phyloP scores from a whole-genome alignment of 2,113 vertebrate species.

The Psittacara wagleri region DNA sequence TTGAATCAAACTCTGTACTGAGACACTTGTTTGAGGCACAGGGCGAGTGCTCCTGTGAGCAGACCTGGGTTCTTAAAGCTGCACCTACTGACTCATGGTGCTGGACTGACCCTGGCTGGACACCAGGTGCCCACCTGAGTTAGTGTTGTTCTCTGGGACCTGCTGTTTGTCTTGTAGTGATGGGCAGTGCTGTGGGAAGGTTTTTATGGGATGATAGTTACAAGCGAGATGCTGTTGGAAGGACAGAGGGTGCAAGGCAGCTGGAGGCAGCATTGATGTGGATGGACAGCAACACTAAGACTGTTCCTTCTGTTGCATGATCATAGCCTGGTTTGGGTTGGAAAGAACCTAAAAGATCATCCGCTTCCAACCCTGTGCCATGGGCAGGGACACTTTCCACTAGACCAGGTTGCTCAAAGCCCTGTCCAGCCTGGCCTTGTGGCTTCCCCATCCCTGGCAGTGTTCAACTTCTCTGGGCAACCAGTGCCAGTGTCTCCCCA shows the following conservation, averaged over 20 bases:
- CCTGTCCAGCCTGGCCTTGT: neutral
- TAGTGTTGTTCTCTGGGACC: neutral
- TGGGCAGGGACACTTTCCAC: neutral
- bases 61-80: neutral
- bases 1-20: neutral
- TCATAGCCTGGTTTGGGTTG: neutral
- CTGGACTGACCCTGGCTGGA: neutral
- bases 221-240: neutral
- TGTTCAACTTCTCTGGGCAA: neutral
- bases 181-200: neutral
- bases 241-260: neutral
- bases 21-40: rapidly evolving
- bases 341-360: neutral
- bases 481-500: rapidly evolving
- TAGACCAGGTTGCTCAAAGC: neutral
- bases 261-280: neutral
- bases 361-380: too few relatives aligned
- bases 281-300: neutral
- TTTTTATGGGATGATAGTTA: neutral
- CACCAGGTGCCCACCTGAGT: neutral
- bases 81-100: neutral
- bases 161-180: neutral
- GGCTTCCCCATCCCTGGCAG: too few relatives aligned
- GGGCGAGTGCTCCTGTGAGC: neutral
- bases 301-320: neutral